These are phyloP conservation scores for Diachasmimorpha longicaudata DNA, from an alignment of 1,140 invertebrate species.

Conservation along the genomic window DNA sequence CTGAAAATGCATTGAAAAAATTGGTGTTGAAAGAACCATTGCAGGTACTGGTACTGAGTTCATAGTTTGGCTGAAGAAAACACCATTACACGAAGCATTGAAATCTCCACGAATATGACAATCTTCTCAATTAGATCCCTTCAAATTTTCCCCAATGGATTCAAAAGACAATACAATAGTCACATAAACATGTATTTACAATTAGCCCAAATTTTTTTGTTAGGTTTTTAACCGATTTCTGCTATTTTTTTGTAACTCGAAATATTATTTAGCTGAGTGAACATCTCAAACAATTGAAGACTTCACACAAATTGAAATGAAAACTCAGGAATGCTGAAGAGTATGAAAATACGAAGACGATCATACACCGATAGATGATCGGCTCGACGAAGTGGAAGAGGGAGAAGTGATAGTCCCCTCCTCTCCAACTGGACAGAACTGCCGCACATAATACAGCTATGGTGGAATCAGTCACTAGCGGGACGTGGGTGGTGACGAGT, in stretches of 20 bases:
- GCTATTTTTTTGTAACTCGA: too few species aligned
- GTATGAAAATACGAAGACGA: slow-evolving; percentile 32
- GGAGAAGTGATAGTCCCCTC: slow-evolving; percentile 61
- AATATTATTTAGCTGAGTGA: neutral
- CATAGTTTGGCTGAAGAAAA: neutral
- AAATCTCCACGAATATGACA: neutral
- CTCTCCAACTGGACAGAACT: slow-evolving; percentile 48
- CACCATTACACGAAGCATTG: slow-evolving; percentile 11
- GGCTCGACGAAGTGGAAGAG: slow-evolving; percentile 39
- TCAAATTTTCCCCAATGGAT: too few species aligned
- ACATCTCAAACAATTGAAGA: too few species aligned
- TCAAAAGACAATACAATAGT: too few species aligned
- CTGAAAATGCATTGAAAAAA: neutral
- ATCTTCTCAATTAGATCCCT: too few species aligned
- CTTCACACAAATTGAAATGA: neutral
- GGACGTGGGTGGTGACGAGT: slow-evolving; percentile 61
- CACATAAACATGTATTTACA: neutral
- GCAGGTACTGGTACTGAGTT: neutral
- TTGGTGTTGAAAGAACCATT: neutral
- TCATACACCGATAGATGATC: slow-evolving; percentile 48
- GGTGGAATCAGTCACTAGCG: slow-evolving; percentile 61
- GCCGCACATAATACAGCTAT: slow-evolving; percentile 56
- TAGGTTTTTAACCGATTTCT: too few species aligned
- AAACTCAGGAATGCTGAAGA: neutral
- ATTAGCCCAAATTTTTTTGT: too few species aligned